Base-by-base conservation (phyloP, 1,140 invertebrate genomes). In the Eumeta japonica region DNA sequence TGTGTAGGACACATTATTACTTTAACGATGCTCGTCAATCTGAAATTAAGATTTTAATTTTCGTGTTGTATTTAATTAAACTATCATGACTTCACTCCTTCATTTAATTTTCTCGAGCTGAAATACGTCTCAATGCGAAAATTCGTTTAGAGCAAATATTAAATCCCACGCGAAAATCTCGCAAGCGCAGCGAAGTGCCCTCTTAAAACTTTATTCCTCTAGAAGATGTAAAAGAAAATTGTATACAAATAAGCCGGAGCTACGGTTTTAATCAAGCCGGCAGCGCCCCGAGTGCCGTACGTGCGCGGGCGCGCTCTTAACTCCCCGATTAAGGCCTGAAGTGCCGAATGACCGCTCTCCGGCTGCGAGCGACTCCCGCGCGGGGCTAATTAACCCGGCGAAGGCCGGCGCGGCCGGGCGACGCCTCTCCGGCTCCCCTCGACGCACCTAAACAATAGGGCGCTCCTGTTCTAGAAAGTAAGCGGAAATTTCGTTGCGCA, bases 181-280 rank as follows among this genome's bases (percentile, higher is more conserved):
- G 3, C 13, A 17, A 4, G n/a, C 33, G n/a, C 37, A n/a, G 20
- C 33, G 19, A 36, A 15, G 12, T n/a, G n/a, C n/a, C n/a, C n/a
- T n/a, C n/a, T n/a, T n/a, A n/a, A 42, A 39, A 35, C 32, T 28
- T 39, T 37, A 28, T 35, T 18, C 24, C 14, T 12, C 32, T 42
- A 42, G 16, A 32, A 33, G 40, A 38, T 43, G 43, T 50, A 32
- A 48, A 47, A 45, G 36, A 35, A 38, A 36, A 38, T 45, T 50
- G 51, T 51, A 50, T 53, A 46, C 41, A 52, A 48, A 49, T 55
- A 58, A 55, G 40, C 46, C 35, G 43, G 28, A 37, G 29, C 49
- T 37, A 39, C 45, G 28, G 50, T 55, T 58, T 54, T 52, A 55
- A 55, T 58, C 52, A 58, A 55, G 37, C 50, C 40, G 41, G 43